Evolutionary conservation across 2,797 vertebrate species (phyloP), one percentile per base, ranked within the genome.

Genomic region (Meriones psammophilus): DNA sequence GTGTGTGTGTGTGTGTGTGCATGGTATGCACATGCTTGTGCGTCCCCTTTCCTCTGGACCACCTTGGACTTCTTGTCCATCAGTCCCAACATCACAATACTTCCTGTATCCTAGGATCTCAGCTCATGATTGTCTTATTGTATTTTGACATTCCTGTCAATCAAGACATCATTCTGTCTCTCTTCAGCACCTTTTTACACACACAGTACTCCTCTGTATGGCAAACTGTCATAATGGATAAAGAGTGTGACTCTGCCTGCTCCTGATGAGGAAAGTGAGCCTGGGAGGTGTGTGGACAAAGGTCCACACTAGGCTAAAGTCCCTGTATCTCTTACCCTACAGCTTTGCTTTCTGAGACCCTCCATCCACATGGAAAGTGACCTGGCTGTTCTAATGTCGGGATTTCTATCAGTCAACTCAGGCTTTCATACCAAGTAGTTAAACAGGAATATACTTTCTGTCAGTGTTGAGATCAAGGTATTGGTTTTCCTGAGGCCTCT

Each of bases 1-100:
- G 1, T 24, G 3, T 62, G 22, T 22, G 8, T 30, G 6, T 46
- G 73, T 69, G 68, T 69, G 15, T 69, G 68, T 58, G 5, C 56
- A 18, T 18, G 56, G 14, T 3, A 17, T 18, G 14, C 56, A 58
- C 56, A 18, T 36, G 33, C 56, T 58, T 15, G 20, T 39, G 71
- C 24, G 69, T 36, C 1, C 10, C 36, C 0, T 6, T 24, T 54
- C 42, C 46, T 66, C 33, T 71, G 17, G 33, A 50, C 42, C 42
- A 13, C 33, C 0, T 0, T 36, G 22, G 46, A 42, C 12, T 56
- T 39, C 69, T 24, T 8, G 2, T 54, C 18, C 50, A 28, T 22
- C 1, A 0, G 2, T 3, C 14, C 39, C 13, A 30, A 84, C 0
- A 28, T 46, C 39, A 4, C 0, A 0, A 3, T 56, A 68, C 69